Evolutionary conservation across 2,113 vertebrate species (phyloP).

Genomic region (Chloropsis hardwickii): DNA sequence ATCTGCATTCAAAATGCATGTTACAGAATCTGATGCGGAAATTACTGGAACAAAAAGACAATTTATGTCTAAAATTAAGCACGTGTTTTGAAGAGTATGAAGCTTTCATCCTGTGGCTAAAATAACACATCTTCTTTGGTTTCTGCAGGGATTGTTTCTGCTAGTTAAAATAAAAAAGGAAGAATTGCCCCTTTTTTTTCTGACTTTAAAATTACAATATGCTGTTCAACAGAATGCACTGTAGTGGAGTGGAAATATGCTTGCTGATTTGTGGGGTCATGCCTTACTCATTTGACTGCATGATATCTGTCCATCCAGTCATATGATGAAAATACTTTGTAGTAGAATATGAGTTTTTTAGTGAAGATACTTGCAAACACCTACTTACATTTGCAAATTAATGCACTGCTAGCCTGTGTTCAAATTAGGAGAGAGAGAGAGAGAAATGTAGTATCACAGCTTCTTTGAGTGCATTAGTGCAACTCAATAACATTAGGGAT

Average conservation of each 20-base stretch:
- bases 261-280: background rate
- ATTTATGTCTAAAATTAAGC: background rate
- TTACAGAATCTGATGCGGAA: background rate
- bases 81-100: background rate
- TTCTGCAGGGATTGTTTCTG: background rate
- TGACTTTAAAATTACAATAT: background rate
- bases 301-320: background rate
- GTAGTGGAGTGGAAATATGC: background rate
- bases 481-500: background rate
- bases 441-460: background rate
- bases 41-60: background rate
- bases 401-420: background rate
- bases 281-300: background rate
- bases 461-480: background rate
- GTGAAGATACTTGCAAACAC: background rate
- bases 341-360: background rate
- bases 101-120: background rate
- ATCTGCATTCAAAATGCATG: accelerated
- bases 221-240: background rate
- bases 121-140: background rate
- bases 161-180: background rate
- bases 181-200: background rate
- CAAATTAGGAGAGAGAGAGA: background rate
- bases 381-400: background rate
- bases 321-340: accelerated